A percentile compares a stretch with the other conserved stretches of the same genome.
phyloP scores from a whole-genome alignment of 1,140 invertebrate species.

The Lerema accius region DNA sequence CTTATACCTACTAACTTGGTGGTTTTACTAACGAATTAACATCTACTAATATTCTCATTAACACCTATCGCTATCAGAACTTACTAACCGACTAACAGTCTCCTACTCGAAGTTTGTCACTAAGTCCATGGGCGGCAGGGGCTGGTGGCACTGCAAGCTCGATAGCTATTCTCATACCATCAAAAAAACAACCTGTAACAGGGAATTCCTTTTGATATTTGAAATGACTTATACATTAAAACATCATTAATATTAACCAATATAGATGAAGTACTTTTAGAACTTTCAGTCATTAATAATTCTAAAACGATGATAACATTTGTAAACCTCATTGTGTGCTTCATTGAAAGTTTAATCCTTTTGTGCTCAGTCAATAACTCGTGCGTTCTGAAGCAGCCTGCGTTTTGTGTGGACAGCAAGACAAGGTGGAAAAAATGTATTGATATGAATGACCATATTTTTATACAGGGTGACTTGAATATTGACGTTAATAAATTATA shows the following conservation, averaged over 20 bases:
- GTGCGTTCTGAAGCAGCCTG: slow-evolving; percentile 44
- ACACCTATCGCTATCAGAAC: too few species aligned
- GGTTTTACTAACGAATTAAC: too few species aligned
- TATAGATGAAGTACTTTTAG: neutral
- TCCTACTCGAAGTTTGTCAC: too few species aligned
- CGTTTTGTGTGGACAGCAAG: slow-evolving; percentile 35
- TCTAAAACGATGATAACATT: slow-evolving; percentile 41
- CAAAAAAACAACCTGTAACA: too few species aligned
- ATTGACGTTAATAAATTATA: neutral
- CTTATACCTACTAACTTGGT: too few species aligned
- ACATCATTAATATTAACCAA: slow-evolving; percentile 38
- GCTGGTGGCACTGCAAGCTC: too few species aligned
- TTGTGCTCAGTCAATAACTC: slow-evolving; percentile 51
- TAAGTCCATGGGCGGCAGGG: too few species aligned
- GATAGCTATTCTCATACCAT: too few species aligned
- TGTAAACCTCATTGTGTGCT: slow-evolving; percentile 37
- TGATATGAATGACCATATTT: slow-evolving; percentile 58
- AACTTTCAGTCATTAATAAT: slow-evolving; percentile 42
- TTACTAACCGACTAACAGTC: too few species aligned
- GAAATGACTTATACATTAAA: slow-evolving; percentile 16
- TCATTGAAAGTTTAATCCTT: slow-evolving; percentile 52
- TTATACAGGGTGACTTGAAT: slow-evolving; percentile 36
- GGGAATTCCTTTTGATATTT: too few species aligned
- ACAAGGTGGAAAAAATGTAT: slow-evolving; percentile 60
- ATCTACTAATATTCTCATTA: too few species aligned